Evolutionary conservation across 1,140 invertebrate genomes (phyloP).

Genomic region (Probaryconus sp.): DNA sequence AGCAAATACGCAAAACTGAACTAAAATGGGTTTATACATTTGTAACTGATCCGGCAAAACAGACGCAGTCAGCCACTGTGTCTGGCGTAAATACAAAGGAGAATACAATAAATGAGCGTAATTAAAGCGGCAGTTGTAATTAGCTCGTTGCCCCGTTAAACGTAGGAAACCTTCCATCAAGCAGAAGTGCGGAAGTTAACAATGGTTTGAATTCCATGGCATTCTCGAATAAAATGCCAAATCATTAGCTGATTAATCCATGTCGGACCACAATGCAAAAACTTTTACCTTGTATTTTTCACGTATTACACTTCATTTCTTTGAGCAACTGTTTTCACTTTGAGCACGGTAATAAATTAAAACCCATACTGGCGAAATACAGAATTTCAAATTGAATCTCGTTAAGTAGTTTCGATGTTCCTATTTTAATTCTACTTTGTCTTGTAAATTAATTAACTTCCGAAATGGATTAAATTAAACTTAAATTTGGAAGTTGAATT

Average conservation of each 20-base stretch:
- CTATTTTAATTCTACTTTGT: too few species aligned
- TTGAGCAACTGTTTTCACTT: too few species aligned
- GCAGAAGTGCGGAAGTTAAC: conserved; percentile 33
- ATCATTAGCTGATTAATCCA: conserved; percentile 6
- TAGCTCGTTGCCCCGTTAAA: conserved; percentile 37
- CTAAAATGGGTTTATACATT: conserved; percentile 9
- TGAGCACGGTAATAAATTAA: too few species aligned
- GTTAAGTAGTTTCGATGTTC: too few species aligned
- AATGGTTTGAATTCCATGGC: conserved; percentile 13
- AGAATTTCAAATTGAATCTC: too few species aligned
- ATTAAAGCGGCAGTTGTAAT: conserved; percentile 41
- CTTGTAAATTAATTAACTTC: too few species aligned
- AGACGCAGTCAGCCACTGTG: conserved; percentile 5
- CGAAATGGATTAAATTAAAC: too few species aligned
- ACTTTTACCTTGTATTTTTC: conserved; percentile 6
- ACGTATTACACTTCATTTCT: too few species aligned
- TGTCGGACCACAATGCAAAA: background rate
- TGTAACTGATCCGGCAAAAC: conserved; percentile 5
- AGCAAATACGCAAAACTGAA: conserved; percentile 20
- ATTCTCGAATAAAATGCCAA: conserved; percentile 2
- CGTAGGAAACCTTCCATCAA: conserved; percentile 29
- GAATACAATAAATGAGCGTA: conserved; percentile 38
- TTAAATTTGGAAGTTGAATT: too few species aligned
- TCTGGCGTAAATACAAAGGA: conserved; percentile 31
- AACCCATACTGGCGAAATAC: too few species aligned